Percentiles rank a stretch among this genome's conserved stretches.
These are phyloP conservation scores for Metalampra italica DNA, from an alignment of 2,888 invertebrate genomes.

Conservation along the genomic window DNA sequence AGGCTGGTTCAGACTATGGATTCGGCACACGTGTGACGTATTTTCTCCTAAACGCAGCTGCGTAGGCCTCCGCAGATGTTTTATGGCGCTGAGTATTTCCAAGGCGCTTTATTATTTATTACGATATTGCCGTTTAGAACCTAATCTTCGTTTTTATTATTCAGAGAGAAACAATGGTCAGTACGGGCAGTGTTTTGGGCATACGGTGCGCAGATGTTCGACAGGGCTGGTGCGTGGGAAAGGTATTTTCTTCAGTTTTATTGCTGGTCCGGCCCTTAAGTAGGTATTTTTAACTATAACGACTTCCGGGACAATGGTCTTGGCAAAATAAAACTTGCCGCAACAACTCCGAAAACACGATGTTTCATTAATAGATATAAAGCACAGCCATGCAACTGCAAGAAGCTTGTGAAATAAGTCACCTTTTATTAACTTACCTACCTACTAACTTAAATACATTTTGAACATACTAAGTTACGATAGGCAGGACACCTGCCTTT, in stretches of 20 bases:
- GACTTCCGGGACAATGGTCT: neutral
- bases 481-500: too few relatives aligned
- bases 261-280: constrained; percentile 3
- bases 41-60: constrained; percentile 71
- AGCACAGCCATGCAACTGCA: too few relatives aligned
- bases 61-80: constrained; percentile 72
- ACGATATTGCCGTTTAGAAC: constrained; percentile 74
- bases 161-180: constrained; percentile 70
- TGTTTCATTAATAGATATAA: too few relatives aligned
- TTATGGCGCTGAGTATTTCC: constrained; percentile 74
- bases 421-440: too few relatives aligned
- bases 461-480: too few relatives aligned
- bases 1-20: constrained; percentile 44
- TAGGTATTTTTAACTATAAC: neutral
- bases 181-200: constrained; percentile 61
- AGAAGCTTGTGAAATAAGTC: too few relatives aligned
- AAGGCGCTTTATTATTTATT: constrained; percentile 75
- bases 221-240: constrained; percentile 61
- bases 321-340: neutral
- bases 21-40: constrained; percentile 70
- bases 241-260: constrained; percentile 31
- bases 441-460: too few relatives aligned
- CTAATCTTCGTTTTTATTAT: constrained; percentile 75
- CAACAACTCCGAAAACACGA: neutral
- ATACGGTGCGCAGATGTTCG: constrained; percentile 67